Evolutionary conservation across 2,888 invertebrate species (phyloP).

Genomic region (Scaptomyza reducta): DNA sequence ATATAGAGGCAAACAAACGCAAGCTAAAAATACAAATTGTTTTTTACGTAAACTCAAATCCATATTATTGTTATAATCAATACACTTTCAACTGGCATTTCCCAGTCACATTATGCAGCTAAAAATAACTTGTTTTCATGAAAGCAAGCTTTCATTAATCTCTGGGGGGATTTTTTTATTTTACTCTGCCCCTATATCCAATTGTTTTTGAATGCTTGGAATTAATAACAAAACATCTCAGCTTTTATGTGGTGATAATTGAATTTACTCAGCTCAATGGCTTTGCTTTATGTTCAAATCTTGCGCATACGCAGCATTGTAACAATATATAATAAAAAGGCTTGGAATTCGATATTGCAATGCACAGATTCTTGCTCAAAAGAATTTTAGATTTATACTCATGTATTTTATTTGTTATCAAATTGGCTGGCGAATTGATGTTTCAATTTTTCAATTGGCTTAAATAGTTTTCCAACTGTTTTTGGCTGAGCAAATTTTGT

Average conservation of each 20-base stretch:
- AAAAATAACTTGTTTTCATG: background rate
- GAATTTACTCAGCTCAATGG: background rate
- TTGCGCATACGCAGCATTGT: conserved; percentile 23
- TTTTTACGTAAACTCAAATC: background rate
- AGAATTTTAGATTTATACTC: conserved; percentile 9
- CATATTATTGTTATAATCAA: background rate
- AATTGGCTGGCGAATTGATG: conserved; percentile 24
- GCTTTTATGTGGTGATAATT: background rate
- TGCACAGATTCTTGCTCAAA: background rate
- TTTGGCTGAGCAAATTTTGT: conserved; percentile 44
- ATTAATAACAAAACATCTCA: conserved; percentile 1
- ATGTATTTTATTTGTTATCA: conserved; percentile 13
- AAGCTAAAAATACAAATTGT: background rate
- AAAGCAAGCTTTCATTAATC: background rate
- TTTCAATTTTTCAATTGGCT: conserved; percentile 50
- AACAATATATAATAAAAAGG: background rate
- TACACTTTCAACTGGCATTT: background rate
- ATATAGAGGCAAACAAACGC: background rate
- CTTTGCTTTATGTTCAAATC: conserved; percentile 2
- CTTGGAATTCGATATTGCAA: background rate
- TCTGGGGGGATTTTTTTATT: background rate
- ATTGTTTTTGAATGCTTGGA: conserved; percentile 6
- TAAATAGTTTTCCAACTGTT: conserved; percentile 37
- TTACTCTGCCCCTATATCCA: background rate
- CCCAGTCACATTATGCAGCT: background rate